A percentile compares a stretch with the other conserved stretches of the same genome.
phyloP scores from a whole-genome alignment of 2,113 vertebrate genomes.

The Gracilinanus agilis region DNA sequence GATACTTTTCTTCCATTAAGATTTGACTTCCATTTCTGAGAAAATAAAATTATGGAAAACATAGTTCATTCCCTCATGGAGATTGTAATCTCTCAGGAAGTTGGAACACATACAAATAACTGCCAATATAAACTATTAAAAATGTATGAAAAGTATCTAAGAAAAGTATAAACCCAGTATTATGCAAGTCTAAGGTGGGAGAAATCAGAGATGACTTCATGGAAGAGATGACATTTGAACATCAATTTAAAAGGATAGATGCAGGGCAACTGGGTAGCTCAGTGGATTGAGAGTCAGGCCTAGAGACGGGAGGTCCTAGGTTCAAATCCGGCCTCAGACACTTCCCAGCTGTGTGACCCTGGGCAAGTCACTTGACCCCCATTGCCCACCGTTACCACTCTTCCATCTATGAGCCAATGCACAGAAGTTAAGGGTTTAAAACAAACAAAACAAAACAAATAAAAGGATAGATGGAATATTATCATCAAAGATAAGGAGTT shows the following conservation, averaged over 20 bases:
- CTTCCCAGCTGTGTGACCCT: no score
- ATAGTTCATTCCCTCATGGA: background rate
- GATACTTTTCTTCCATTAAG: slow-evolving; percentile 25
- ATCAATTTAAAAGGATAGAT: background rate
- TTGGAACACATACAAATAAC: background rate
- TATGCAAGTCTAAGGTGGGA: background rate
- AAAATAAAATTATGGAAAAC: slow-evolving; percentile 32
- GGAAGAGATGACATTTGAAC: background rate
- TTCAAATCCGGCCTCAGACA: no score
- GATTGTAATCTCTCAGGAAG: background rate
- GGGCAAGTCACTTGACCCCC: no score
- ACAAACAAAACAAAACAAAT: no score
- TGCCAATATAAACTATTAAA: background rate
- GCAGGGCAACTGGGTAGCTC: no score
- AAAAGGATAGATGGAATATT: background rate
- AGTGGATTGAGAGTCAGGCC: no score
- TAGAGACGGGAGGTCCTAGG: no score
- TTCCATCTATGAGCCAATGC: no score
- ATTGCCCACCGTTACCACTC: no score
- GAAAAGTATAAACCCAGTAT: background rate
- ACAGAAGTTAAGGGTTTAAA: no score
- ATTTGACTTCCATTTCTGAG: slow-evolving; percentile 57
- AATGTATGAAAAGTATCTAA: background rate
- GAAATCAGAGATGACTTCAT: background rate
- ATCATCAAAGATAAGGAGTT: background rate